A percentile compares a stretch with the other conserved stretches of the same genome.
Evolutionary conservation across 2,888 invertebrate species (phyloP).

Genomic region (Pocota personata): DNA sequence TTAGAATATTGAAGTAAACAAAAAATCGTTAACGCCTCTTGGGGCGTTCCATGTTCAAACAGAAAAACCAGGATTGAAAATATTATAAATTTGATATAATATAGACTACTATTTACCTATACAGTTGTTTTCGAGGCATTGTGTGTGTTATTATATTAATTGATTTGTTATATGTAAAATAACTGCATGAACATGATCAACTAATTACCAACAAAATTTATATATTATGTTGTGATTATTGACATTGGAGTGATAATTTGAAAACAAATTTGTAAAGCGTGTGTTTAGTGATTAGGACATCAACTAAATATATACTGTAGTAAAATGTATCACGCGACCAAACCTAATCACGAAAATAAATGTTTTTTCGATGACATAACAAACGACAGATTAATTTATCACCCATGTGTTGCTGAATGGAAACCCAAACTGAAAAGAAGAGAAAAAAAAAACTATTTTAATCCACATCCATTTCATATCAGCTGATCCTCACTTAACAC

Average conservation of each 20-base stretch:
- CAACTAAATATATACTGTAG: not conserved
- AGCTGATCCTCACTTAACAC: constrained; percentile 18
- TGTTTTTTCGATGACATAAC: constrained; percentile 35
- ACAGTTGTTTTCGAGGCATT: too few species aligned
- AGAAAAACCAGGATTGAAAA: too few species aligned
- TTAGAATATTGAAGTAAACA: too few species aligned
- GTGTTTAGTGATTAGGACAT: constrained; percentile 19
- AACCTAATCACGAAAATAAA: constrained; percentile 22
- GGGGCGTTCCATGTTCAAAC: too few species aligned
- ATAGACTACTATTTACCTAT: too few species aligned
- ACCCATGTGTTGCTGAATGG: not conserved
- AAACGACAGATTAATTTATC: constrained; percentile 13
- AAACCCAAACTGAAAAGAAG: not conserved
- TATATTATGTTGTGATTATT: constrained; percentile 9
- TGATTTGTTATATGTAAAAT: not conserved
- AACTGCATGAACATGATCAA: not conserved
- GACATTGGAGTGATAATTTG: not conserved
- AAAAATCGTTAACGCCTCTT: too few species aligned
- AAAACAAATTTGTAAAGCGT: not conserved
- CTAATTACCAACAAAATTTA: not conserved
- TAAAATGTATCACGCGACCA: constrained; percentile 25
- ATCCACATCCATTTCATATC: not conserved
- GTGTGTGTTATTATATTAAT: too few species aligned
- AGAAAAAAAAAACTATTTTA: not conserved
- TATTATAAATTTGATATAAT: too few species aligned